A percentile compares a stretch with the other conserved stretches of the same genome.
Evolutionary conservation across 2,113 vertebrate genomes (phyloP).

Genomic region (Leuciscus idus): DNA sequence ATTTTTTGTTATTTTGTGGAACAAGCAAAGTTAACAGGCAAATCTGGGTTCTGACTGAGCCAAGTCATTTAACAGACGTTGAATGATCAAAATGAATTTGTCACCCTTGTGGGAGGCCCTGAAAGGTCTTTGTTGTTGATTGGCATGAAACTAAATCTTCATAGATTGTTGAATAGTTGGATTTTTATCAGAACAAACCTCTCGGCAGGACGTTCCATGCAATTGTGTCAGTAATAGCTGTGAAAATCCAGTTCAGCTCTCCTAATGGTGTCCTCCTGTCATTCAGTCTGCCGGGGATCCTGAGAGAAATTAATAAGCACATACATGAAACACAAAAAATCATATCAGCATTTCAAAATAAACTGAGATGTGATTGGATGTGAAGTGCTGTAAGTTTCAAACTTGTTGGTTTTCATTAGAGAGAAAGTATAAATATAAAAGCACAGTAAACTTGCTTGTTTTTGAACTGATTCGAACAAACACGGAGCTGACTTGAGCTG

Average conservation of each 20-base stretch:
- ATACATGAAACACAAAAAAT: slow-evolving; percentile 1
- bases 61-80: neutral
- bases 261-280: slow-evolving; percentile 96
- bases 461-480: neutral
- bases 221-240: slow-evolving; percentile 97
- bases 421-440: neutral
- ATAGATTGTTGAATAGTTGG: neutral
- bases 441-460: neutral
- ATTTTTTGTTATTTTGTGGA: neutral
- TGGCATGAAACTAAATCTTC: neutral
- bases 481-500: neutral
- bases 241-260: slow-evolving; percentile 99
- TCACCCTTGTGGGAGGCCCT: neutral
- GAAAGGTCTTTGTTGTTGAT: neutral
- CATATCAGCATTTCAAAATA: neutral
- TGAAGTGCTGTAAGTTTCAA: too few species aligned
- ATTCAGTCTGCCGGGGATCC: slow-evolving; percentile 95
- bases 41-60: slow-evolving; percentile 6
- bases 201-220: slow-evolving; percentile 97
- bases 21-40: neutral
- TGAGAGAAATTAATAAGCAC: slow-evolving; percentile 58
- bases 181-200: slow-evolving; percentile 75
- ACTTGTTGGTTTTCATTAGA: neutral
- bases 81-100: neutral
- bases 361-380: too few species aligned